A percentile compares a stretch with the other conserved stretches of the same genome.
phyloP scores from a whole-genome alignment of 2,888 invertebrate genomes.

The Ceramica pisi region DNA sequence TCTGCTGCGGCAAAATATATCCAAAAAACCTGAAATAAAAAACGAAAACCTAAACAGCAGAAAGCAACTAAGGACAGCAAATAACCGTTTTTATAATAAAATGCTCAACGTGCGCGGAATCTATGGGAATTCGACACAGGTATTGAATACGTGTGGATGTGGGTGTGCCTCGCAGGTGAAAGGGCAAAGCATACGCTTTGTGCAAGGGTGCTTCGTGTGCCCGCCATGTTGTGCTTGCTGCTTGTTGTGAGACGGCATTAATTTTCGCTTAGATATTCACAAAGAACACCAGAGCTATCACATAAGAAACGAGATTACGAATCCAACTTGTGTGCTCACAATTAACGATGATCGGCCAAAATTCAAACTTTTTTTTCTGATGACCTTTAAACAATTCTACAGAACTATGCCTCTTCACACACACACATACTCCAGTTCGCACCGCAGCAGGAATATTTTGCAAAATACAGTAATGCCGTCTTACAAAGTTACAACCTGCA shows the following conservation, averaged over 20 bases:
- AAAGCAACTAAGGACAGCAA: not conserved
- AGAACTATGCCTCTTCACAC: not conserved
- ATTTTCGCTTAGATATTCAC: not conserved
- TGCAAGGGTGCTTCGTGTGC: not conserved
- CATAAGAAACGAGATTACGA: not conserved
- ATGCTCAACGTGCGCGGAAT: constrained; percentile 14
- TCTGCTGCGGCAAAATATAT: constrained; percentile 15
- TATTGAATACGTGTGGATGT: not conserved
- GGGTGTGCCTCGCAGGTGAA: constrained; percentile 55
- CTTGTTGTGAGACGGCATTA: not conserved
- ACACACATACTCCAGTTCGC: not conserved
- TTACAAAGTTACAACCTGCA: not conserved
- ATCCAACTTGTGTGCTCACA: not conserved
- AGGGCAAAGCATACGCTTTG: not conserved
- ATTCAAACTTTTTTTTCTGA: not conserved
- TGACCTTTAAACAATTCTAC: not conserved
- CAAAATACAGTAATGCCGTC: not conserved
- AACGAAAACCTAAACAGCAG: not conserved
- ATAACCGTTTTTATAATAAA: constrained; percentile 5
- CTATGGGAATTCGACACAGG: not conserved
- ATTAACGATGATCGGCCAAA: not conserved
- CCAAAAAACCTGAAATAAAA: constrained; percentile 15
- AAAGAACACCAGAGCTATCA: not conserved
- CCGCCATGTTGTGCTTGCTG: constrained; percentile 1
- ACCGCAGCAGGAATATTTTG: not conserved